phyloP scores from a whole-genome alignment of 2,797 vertebrate species.

The Scarus forsteni region DNA sequence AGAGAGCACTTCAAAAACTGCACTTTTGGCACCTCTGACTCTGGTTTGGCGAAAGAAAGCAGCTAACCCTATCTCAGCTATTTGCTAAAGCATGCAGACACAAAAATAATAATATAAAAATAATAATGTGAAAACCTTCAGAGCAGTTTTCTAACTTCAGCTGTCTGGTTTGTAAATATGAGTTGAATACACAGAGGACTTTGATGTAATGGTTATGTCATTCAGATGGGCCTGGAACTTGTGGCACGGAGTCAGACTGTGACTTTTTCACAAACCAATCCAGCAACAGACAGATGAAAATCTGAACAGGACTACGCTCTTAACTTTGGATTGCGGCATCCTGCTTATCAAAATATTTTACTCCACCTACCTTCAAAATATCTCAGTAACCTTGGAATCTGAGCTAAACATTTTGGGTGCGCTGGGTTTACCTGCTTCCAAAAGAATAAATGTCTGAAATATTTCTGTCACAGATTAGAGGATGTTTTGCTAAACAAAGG shows the following conservation, averaged over 20 bases:
- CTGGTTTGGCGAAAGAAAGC: too few relatives aligned
- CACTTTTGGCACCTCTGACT: too few relatives aligned
- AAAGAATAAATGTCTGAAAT: slow-evolving; percentile 65
- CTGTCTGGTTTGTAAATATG: slow-evolving; percentile 11
- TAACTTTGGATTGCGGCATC: slow-evolving; percentile 71
- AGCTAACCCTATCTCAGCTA: too few relatives aligned
- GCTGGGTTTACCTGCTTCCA: slow-evolving; percentile 74
- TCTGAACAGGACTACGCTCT: slow-evolving; percentile 69
- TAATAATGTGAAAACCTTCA: slow-evolving; percentile 11
- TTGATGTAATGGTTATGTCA: slow-evolving; percentile 24
- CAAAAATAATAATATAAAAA: too few relatives aligned
- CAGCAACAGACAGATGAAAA: slow-evolving; percentile 54
- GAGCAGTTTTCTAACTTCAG: background rate
- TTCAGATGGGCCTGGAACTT: slow-evolving; percentile 17
- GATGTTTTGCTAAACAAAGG: slow-evolving; percentile 77
- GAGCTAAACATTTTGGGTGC: slow-evolving; percentile 79
- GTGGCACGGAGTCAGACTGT: slow-evolving; percentile 49
- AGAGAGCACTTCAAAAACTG: too few relatives aligned
- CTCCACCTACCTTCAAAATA: slow-evolving; percentile 78
- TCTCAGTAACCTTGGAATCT: slow-evolving; percentile 81
- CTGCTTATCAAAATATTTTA: slow-evolving; percentile 82
- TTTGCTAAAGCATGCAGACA: slow-evolving; percentile 3
- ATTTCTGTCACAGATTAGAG: slow-evolving; percentile 70
- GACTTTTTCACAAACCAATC: slow-evolving; percentile 64
- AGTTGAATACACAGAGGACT: slow-evolving; percentile 6